Conservation (phyloP, 2,888 invertebrate genomes). For the Sturmia bella region DNA sequence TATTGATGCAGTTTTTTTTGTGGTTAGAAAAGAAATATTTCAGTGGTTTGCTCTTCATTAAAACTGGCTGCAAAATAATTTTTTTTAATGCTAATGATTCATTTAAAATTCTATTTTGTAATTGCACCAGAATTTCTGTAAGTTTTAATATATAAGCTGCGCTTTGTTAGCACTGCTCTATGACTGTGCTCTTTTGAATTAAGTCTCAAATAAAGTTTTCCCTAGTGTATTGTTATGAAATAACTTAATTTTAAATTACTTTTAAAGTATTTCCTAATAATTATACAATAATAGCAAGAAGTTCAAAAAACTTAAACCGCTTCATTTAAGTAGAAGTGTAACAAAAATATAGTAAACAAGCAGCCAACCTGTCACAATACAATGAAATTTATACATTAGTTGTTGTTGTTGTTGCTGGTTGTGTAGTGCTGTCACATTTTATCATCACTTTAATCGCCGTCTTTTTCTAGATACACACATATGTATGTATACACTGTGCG, state of each 20-base stretch:
- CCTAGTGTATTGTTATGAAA: neutral
- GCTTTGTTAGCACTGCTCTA: too few species aligned
- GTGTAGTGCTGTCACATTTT: neutral
- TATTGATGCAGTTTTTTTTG: too few species aligned
- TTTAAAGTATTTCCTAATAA: conserved; percentile 6
- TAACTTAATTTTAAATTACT: conserved; percentile 4
- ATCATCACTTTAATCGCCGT: neutral
- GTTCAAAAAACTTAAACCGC: conserved; percentile 27
- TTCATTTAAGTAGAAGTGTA: conserved; percentile 2
- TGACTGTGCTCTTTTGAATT: neutral
- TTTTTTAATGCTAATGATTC: too few species aligned
- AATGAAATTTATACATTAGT: conserved; percentile 7
- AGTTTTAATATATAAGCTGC: too few species aligned
- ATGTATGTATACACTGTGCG: too few species aligned
- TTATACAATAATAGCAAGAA: neutral
- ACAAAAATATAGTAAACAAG: conserved; percentile 5
- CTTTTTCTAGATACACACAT: conserved; percentile 1
- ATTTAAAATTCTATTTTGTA: too few species aligned
- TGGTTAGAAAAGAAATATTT: too few species aligned
- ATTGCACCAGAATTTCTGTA: too few species aligned
- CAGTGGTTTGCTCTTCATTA: too few species aligned
- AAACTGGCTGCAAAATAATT: too few species aligned
- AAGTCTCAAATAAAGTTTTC: neutral
- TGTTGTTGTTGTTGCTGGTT: neutral
- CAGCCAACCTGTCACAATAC: conserved; percentile 40